Percentiles rank a stretch among this genome's conserved stretches.
These are phyloP conservation scores for Cyanocitta stelleri DNA, from an alignment of 2,113 vertebrate species.

Conservation along the genomic window DNA sequence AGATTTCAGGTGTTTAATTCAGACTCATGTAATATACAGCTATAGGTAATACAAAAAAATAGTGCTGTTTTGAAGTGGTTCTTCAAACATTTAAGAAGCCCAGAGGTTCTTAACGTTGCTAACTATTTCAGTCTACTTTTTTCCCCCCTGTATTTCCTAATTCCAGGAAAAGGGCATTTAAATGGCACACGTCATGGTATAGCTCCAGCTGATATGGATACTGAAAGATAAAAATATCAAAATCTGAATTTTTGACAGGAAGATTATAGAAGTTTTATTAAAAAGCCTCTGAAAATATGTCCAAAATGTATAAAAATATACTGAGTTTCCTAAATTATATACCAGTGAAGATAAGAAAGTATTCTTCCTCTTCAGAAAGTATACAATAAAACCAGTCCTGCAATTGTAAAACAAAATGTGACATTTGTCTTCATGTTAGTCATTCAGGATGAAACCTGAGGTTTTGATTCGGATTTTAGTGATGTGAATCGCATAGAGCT, in stretches of 20 bases:
- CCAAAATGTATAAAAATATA: not conserved
- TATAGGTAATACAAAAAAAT: not conserved
- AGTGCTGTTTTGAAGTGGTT: not conserved
- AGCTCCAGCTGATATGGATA: not conserved
- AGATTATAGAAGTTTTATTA: not conserved
- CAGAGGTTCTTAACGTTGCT: not conserved
- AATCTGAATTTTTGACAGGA: not conserved
- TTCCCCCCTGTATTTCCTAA: not conserved
- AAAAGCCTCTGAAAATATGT: not conserved
- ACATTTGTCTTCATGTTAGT: not conserved
- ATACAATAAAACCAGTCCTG: not conserved
- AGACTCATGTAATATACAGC: not conserved
- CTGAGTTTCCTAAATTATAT: not conserved
- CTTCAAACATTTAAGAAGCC: not conserved
- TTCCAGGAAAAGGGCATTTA: not conserved
- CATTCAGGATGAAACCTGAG: not conserved
- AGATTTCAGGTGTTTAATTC: not conserved
- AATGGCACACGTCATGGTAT: not conserved
- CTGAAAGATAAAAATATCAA: not conserved
- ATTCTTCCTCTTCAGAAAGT: not conserved
- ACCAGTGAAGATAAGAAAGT: not conserved
- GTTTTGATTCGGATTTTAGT: not conserved
- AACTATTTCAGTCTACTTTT: not conserved
- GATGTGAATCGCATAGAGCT: not conserved
- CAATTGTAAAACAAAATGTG: not conserved